Conservation (phyloP, 1,140 invertebrate genomes). For the Idris sp. region DNA sequence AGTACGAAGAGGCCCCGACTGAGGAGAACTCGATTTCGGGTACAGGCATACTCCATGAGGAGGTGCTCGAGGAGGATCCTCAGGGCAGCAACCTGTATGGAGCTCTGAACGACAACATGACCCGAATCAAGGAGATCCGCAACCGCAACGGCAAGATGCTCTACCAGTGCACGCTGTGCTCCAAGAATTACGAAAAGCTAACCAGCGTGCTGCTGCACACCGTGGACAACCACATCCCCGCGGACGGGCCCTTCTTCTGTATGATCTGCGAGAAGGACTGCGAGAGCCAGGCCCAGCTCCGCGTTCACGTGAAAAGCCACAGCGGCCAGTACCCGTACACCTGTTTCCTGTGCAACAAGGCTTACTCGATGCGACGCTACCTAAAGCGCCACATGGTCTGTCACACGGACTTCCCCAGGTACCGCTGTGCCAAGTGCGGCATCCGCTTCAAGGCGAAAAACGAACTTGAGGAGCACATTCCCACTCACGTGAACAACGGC, state of each 20-base stretch:
- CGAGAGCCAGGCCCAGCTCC: conserved; percentile 66
- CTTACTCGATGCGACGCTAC: conserved; percentile 79
- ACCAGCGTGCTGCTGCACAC: conserved; percentile 67
- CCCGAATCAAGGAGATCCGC: conserved; percentile 73
- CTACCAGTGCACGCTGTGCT: conserved; percentile 74
- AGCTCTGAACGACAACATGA: conserved; percentile 73
- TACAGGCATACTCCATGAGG: too few relatives aligned
- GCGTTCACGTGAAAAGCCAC: conserved; percentile 75
- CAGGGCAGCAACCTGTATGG: conserved; percentile 67
- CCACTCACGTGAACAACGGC: conserved; percentile 63
- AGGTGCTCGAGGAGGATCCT: conserved; percentile 21
- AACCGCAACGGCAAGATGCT: conserved; percentile 59
- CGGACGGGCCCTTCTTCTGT: conserved; percentile 73
- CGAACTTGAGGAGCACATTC: conserved; percentile 70
- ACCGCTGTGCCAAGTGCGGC: conserved; percentile 76
- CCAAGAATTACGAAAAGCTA: conserved; percentile 70
- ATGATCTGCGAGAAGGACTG: conserved; percentile 76
- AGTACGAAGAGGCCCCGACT: conserved; percentile 30
- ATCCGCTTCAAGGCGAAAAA: conserved; percentile 68
- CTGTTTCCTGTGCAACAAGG: conserved; percentile 80
- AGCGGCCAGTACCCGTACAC: conserved; percentile 81
- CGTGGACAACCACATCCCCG: conserved; percentile 73
- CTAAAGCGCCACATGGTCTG: conserved; percentile 81
- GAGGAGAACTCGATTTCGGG: conserved; percentile 55
- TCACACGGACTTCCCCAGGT: conserved; percentile 79